These are phyloP conservation scores for Jaculus jaculus DNA, from an alignment of 2,113 vertebrate species.

Conservation along the genomic window DNA sequence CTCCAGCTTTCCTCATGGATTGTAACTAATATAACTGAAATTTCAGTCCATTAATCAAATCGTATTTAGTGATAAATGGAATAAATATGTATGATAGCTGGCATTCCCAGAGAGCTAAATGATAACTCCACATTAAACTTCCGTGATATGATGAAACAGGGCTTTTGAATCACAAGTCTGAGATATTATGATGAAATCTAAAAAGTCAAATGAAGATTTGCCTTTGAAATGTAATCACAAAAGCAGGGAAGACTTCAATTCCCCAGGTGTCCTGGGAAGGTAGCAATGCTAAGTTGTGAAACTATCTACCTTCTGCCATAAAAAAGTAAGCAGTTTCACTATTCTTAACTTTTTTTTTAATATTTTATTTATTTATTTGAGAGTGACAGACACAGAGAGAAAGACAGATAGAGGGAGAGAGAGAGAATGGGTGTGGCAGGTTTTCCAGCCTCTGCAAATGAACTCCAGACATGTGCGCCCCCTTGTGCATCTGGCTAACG, in stretches of 20 bases:
- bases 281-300: not conserved
- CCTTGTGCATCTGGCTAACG: no score
- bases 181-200: not conserved
- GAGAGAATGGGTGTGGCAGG: no score
- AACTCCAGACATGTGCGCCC: no score
- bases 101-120: not conserved
- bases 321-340: not conserved
- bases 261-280: not conserved
- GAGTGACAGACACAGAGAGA: no score
- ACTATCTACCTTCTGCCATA: not conserved
- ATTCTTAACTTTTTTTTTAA: no score
- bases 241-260: rapidly evolving
- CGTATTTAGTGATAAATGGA: not conserved
- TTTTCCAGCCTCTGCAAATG: no score
- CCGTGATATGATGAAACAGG: not conserved
- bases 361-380: no score
- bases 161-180: not conserved
- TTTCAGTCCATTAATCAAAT: not conserved
- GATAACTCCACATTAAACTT: not conserved
- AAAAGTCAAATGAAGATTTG: not conserved
- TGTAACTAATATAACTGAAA: not conserved
- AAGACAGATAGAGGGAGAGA: no score
- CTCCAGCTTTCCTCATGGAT: not conserved
- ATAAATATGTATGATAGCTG: not conserved
- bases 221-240: not conserved